phyloP scores from a whole-genome alignment of 2,113 vertebrate genomes.

The Pitta sordida region DNA sequence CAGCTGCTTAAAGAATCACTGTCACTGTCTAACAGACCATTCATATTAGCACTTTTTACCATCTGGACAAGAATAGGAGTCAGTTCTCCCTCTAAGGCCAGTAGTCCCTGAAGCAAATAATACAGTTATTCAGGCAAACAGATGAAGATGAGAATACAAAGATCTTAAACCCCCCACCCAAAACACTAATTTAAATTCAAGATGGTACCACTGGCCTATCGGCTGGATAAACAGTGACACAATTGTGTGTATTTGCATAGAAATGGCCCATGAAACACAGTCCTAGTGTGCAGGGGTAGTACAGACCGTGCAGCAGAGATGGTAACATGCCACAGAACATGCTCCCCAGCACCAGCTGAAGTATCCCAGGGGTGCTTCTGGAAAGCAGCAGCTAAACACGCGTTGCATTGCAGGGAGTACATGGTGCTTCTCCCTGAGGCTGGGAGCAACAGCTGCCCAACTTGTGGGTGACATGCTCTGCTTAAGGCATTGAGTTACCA shows the following conservation, averaged over 20 bases:
- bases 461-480: not conserved
- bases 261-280: not conserved
- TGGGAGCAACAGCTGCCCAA: not conserved
- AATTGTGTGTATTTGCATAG: not conserved
- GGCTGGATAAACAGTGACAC: not conserved
- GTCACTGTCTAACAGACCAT: slow-evolving; percentile 87
- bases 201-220: not conserved
- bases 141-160: not conserved
- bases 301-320: not conserved
- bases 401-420: not conserved
- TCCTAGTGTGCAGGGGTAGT: not conserved
- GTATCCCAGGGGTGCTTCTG: not conserved
- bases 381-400: not conserved
- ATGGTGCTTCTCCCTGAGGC: not conserved
- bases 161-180: not conserved
- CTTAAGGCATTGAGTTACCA: not conserved
- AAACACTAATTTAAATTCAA: not conserved
- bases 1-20: slow-evolving; percentile 88
- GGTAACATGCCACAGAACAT: not conserved
- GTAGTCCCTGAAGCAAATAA: slow-evolving; percentile 73
- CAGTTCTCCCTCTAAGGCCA: slow-evolving; percentile 87
- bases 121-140: not conserved
- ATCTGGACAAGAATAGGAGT: slow-evolving; percentile 91
- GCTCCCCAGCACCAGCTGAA: not conserved
- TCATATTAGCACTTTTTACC: slow-evolving; percentile 93